Evolutionary conservation across 2,888 invertebrate species (phyloP).

Genomic region (Perdita meconis): DNA sequence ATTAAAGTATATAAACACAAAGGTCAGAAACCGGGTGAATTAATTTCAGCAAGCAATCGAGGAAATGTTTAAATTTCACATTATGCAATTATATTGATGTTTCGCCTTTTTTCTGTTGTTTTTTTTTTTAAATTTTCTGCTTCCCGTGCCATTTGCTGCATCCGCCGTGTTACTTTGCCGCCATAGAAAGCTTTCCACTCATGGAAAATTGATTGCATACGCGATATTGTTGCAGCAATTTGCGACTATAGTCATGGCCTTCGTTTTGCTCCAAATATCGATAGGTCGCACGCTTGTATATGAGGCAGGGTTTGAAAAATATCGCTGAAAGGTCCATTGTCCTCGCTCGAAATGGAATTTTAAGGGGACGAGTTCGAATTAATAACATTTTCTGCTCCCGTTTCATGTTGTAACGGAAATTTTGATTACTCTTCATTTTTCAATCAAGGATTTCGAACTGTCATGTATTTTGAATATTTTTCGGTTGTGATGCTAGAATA

Average conservation of each 20-base stretch:
- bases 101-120: neutral
- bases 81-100: neutral
- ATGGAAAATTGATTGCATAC: conserved; percentile 9
- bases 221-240: conserved; percentile 21
- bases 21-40: too few relatives aligned
- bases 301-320: neutral
- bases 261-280: conserved; percentile 7
- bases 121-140: neutral
- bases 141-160: neutral
- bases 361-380: neutral
- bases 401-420: neutral
- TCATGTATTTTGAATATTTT: neutral
- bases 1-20: too few relatives aligned
- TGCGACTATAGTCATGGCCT: neutral
- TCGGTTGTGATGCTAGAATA: neutral
- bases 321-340: conserved; percentile 2
- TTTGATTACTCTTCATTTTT: neutral
- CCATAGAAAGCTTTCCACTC: neutral
- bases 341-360: neutral
- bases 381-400: neutral
- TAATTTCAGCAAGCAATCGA: too few relatives aligned
- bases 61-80: too few relatives aligned
- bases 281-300: neutral
- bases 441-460: neutral
- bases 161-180: neutral